Evolutionary conservation across 64 coral and sea anemone genomes (phyloP), one percentile per base, ranked within the genome.

Genomic region (Pachyseris speciosa): DNA sequence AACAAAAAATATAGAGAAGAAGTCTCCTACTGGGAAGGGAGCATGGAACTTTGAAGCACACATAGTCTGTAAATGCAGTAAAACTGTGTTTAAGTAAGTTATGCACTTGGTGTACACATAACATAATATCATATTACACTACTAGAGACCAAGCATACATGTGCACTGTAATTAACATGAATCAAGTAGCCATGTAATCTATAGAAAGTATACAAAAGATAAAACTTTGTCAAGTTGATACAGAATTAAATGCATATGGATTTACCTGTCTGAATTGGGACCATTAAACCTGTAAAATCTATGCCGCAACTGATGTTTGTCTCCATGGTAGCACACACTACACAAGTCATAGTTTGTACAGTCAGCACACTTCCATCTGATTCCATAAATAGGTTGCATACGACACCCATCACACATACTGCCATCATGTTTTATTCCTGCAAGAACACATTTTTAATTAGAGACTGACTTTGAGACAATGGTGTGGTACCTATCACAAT

Each of bases 391-490:
- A 3, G 97, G 93, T 12, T 99, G 97, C 89, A 95, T 95, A 29
- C 97, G 93, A 65, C 97, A 99, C 17, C 97, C 90, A 51, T 99
- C 97, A 69, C 97, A 99, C 97, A 99, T 99, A 33, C 78, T 93
- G 0, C 89, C 97, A 90, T 99, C 97, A 83, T 99, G 97, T 30
- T 99, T 99, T 22, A 95, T 71, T 0, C 97, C 97, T 99, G 19
- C 26, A 48, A 48, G 31, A 37, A 69, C 16, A 0, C 4, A 58
- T 58, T 0, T 20, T 20, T 3, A 58, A 19, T 13, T 5, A 69
- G 27, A 65, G n/a, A n/a, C n/a, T n/a, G n/a, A n/a, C n/a, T 45
- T 4, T 45, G 43, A 4, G 43, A 45, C 43, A 45, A 6, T 45
- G 11, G 43, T 11, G 11, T 45, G 43, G 11, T 45, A 4, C 4